Evolutionary conservation across 1,140 invertebrate species (phyloP).

Genomic region (Acromyrmex echinatior): DNA sequence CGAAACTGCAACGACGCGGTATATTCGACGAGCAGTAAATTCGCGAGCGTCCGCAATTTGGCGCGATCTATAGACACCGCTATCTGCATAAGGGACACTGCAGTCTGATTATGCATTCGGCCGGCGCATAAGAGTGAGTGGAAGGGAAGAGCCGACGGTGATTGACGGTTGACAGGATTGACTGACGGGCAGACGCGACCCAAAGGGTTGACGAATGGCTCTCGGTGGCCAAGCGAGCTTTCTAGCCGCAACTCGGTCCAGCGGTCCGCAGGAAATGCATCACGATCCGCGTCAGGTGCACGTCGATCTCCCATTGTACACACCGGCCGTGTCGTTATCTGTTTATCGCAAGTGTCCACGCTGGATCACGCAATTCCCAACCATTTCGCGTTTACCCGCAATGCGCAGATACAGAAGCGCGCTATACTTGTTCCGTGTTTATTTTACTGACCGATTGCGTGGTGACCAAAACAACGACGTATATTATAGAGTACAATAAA

Average conservation of each 20-base stretch:
- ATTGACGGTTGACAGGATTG: conserved; percentile 77
- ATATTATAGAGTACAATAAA: conserved; percentile 40
- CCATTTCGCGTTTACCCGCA: conserved; percentile 62
- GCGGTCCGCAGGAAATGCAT: conserved; percentile 66
- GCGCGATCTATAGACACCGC: conserved; percentile 58
- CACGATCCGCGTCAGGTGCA: conserved; percentile 75
- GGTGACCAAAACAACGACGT: conserved; percentile 29
- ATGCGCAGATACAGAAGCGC: conserved; percentile 38
- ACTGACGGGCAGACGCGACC: conserved; percentile 76
- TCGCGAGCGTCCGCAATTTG: conserved; percentile 62
- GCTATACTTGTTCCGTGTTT: conserved; percentile 52
- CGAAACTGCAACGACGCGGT: conserved; percentile 54
- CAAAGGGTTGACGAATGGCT: conserved; percentile 77
- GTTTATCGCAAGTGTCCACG: conserved; percentile 66
- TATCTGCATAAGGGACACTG: conserved; percentile 66
- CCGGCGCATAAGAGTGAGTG: conserved; percentile 56
- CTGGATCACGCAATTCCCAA: conserved; percentile 61
- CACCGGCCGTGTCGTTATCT: conserved; percentile 66
- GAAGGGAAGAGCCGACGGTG: conserved; percentile 68
- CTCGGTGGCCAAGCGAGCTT: conserved; percentile 65
- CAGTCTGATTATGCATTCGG: conserved; percentile 72
- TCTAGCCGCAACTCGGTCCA: conserved; percentile 60
- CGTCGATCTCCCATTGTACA: conserved; percentile 69
- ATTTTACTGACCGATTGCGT: conserved; percentile 58
- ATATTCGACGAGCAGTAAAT: conserved; percentile 62